Conservation (phyloP, 2,797 vertebrate genomes). For the Danionella dracula region DNA sequence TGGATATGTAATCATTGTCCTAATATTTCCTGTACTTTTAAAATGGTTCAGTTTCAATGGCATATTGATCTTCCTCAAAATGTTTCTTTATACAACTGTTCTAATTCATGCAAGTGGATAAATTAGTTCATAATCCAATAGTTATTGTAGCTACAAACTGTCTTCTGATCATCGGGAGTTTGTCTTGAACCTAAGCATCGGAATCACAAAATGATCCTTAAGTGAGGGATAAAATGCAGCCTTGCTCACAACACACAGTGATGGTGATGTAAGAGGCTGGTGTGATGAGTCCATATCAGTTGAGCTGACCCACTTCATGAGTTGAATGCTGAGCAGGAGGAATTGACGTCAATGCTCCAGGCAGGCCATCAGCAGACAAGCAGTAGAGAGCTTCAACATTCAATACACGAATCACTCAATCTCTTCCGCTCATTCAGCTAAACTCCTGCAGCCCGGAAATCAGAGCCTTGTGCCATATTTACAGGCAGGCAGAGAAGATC, state of each 20-base stretch:
- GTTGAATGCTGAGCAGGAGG: conserved; percentile 71
- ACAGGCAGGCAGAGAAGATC: neutral
- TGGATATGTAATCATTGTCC: no score
- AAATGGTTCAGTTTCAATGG: no score
- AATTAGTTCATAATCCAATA: conserved; percentile 20
- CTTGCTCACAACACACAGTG: neutral
- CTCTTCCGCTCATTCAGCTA: conserved; percentile 5
- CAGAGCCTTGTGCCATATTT: conserved; percentile 1
- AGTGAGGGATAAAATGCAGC: neutral
- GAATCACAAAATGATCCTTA: conserved; percentile 1
- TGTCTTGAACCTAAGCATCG: conserved; percentile 4
- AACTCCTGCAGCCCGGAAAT: conserved; percentile 13
- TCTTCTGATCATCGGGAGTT: neutral
- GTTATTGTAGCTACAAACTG: no score
- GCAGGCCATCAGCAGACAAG: conserved; percentile 25
- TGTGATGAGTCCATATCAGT: conserved; percentile 56
- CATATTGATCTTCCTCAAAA: neutral
- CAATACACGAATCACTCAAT: conserved; percentile 32
- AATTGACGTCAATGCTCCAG: conserved; percentile 72
- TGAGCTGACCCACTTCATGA: conserved; percentile 77
- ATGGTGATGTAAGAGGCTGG: conserved; percentile 31
- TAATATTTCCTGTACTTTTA: no score
- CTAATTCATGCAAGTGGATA: neutral
- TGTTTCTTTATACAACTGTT: no score
- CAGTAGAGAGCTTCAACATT: conserved; percentile 33